Percentiles rank a stretch among this genome's conserved stretches.
Conservation (phyloP, 2,888 invertebrate genomes). For the Sminthurides aquaticus region DNA sequence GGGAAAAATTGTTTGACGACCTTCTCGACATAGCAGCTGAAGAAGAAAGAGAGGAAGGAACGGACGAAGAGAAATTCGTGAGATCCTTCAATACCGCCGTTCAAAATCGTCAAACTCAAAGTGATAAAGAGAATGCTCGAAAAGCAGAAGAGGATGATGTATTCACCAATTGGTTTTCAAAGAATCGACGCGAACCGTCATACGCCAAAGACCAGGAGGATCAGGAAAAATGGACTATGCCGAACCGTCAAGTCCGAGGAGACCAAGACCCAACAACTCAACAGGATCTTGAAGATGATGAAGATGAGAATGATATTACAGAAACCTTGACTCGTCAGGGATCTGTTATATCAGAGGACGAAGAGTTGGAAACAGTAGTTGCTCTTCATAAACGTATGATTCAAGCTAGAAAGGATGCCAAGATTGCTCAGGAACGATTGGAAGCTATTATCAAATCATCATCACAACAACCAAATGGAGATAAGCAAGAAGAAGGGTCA, state of each 20-base stretch:
- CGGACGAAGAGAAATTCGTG: background rate
- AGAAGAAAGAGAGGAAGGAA: background rate
- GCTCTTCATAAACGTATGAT: background rate
- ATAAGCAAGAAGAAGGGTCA: no score
- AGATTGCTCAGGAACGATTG: background rate
- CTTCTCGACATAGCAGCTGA: constrained; percentile 7
- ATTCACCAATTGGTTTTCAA: background rate
- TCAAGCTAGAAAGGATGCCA: background rate
- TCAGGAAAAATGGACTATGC: background rate
- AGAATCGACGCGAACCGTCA: no score
- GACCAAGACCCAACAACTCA: background rate
- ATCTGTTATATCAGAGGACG: background rate
- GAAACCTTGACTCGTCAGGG: background rate
- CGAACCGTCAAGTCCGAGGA: background rate
- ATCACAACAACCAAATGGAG: no score
- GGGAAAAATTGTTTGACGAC: constrained; percentile 10
- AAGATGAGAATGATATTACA: background rate
- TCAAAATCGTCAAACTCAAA: background rate
- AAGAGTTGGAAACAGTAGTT: background rate
- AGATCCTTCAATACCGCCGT: background rate
- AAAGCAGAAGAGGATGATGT: background rate
- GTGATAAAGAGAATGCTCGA: background rate
- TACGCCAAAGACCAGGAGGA: background rate
- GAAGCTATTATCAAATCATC: background rate
- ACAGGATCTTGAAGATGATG: background rate